Evolutionary conservation across 2,888 invertebrate genomes (phyloP), one percentile per base, ranked within the genome.

Genomic region (Xestia sexstrigata): DNA sequence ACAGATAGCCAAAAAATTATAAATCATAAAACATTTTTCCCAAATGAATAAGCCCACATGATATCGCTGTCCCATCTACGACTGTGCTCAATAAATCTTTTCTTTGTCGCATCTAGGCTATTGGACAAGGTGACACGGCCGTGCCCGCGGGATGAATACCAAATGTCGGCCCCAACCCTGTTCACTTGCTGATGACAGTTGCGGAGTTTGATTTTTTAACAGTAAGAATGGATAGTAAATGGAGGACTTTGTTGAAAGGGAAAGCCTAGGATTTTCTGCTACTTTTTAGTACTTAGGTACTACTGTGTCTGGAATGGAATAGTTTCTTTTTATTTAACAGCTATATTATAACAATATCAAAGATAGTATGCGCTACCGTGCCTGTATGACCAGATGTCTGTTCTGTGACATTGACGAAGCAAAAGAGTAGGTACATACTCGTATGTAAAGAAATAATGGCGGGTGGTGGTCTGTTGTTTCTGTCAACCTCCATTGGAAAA

Each of bases 101-200:
- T 91, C 89, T 90, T 86, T 89, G 90, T 79, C 82, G 69, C 70
- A 67, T 79, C 79, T 81, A 83, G 87, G 86, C 86, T 89, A 89
- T 88, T 82, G 86, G 83, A 70, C 76, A 85, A 88, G 89, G 89
- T 89, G 90, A 89, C 90, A 82, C 84, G 79, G 84, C 68, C 72
- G 42, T 69, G 79, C 82, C 88, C 87, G 87, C 84, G 88, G 89
- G 87, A 85, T 90, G 92, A 91, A 92, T 92, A 91, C 89, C 85
- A 87, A 91, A 90, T 87, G 84, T 79, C 74, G 52, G 73, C 52
- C 70, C 66, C 45, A 70, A 84, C 77, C 73, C 75, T 30, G 79
- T 79, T 76, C 83, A 74, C 83, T 78, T 71, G 72, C 67, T 73
- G 85, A 84, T 85, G 85, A 87, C 79, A 87, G 82, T 84, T 80